A percentile compares a stretch with the other conserved stretches of the same genome.
Evolutionary conservation across 2,888 invertebrate species (phyloP).

Genomic region (Fragum sueziense): DNA sequence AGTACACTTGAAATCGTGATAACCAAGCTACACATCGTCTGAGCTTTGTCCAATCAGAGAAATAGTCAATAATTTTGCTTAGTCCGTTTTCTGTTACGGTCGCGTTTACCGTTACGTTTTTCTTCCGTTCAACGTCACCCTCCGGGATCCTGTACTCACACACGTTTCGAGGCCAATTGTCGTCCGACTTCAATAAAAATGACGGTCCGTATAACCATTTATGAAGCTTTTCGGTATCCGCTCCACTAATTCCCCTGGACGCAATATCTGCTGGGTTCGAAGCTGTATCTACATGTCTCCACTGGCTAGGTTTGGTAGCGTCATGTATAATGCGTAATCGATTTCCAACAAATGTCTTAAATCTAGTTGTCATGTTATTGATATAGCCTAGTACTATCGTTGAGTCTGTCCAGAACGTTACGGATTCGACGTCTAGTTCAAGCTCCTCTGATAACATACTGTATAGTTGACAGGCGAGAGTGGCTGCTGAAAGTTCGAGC

Average conservation of each 20-base stretch:
- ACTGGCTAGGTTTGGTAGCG: conserved; percentile 26
- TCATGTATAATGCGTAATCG: conserved; percentile 36
- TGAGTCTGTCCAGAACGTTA: conserved; percentile 49
- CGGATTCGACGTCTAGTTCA: conserved; percentile 23
- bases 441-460: conserved; percentile 6
- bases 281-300: conserved; percentile 32
- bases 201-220: conserved; percentile 38
- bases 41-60: conserved; percentile 34
- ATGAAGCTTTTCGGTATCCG: conserved; percentile 6
- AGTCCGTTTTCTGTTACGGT: neutral
- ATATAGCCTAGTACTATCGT: conserved; percentile 36
- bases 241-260: conserved; percentile 7
- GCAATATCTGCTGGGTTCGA: conserved; percentile 29
- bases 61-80: conserved; percentile 3
- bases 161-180: neutral
- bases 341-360: conserved; percentile 40
- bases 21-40: conserved; percentile 28
- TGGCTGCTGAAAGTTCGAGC: conserved; percentile 43
- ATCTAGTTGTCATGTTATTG: neutral
- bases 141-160: neutral
- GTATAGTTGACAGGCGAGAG: conserved; percentile 3
- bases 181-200: conserved; percentile 21
- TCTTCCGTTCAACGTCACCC: neutral
- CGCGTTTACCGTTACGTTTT: neutral
- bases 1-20: conserved; percentile 2